A percentile compares a stretch with the other conserved stretches of the same genome.
Evolutionary conservation across 2,113 vertebrate species (phyloP).

Genomic region (human): GRCh38 chr3:104593501-104594000

Average conservation of each 20-base stretch:
- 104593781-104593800: neutral
- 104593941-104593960: neutral
- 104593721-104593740: neutral
- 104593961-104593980: neutral
- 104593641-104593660: neutral
- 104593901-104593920: neutral
- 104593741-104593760: neutral
- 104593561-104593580: neutral
- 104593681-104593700: neutral
- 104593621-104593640: neutral
- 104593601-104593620: neutral
- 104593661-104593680: neutral
- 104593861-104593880: neutral
- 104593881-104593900: neutral
- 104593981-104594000: neutral
- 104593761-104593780: neutral
- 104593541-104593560: neutral
- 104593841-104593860: neutral
- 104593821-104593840: neutral
- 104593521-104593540: neutral
- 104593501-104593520: neutral
- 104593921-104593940: neutral
- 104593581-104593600: neutral
- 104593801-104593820: neutral
- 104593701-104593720: neutral